Base-by-base conservation (phyloP, 2,113 vertebrate species). In the Tragelaphus strepsiceros region DNA sequence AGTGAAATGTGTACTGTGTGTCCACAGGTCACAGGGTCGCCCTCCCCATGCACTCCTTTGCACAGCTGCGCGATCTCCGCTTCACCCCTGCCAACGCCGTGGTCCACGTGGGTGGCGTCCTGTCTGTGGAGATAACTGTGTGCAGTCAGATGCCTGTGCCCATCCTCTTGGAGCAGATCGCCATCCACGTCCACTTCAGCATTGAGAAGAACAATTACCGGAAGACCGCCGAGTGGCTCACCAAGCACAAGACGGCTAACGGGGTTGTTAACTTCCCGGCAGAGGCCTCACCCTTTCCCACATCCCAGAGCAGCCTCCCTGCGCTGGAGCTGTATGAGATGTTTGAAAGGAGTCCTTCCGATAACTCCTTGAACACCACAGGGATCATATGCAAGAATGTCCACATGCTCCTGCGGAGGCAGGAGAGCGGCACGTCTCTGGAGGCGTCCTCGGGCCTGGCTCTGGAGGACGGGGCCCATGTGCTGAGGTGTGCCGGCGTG, bases 361-460 rank as follows among this genome's bases (percentile, higher is more conserved):
- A 99, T 95, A 99, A 99, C 94, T 98, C 99, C 2, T 96, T 99
- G 93, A 99, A 98, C 98, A 99, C 99, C 0, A 98, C 99, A 0
- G 99, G 99, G 6, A 99, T 99, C 43, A 99, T 99, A 87, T 99
- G 99, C 98, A 99, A 99, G 95, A 99, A 99, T 2, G 99, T 99
- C 7, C 99, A 99, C 98, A 98, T 99, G 99, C 97, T 99, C 30
- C 98, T 99, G 26, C 98, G 99, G 3, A 97, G 98, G n/a, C 99
- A 99, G 51, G 99, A 99, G 96, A 99, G 99, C 97, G 78, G 92
- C 97, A 97, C 99, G 1, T 99, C 99, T 0, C 97, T 99, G 83
- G 99, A 99, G n/a, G 90, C 98, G 4, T 97, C 99, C 5, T 97
- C 99, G 0, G 95, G 99, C 7, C 35, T 99, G 24, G 94, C 98